phyloP scores from a whole-genome alignment of 2,888 invertebrate species.

The Gasteruption jaculator region DNA sequence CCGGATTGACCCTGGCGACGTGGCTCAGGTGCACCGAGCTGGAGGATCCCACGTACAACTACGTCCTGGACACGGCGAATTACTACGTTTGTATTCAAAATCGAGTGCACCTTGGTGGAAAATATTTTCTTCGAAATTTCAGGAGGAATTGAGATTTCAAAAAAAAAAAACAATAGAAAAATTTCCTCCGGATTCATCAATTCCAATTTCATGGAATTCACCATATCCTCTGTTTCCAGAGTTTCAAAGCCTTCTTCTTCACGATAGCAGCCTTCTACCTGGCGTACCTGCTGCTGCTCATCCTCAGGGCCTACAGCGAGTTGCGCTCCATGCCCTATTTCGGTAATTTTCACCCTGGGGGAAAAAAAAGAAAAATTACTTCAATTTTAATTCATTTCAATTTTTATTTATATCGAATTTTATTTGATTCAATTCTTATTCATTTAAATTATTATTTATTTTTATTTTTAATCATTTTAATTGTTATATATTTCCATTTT shows the following conservation, averaged over 20 bases:
- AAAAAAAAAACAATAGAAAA: background rate
- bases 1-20: conserved; percentile 78
- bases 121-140: background rate
- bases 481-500: background rate
- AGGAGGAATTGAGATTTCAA: background rate
- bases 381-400: background rate
- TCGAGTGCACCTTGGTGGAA: background rate
- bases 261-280: conserved; percentile 79
- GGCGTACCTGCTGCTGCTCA: conserved; percentile 76
- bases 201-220: background rate
- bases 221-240: conserved; percentile 56
- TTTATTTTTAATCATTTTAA: background rate
- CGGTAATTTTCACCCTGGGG: conserved; percentile 60
- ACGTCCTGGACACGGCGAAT: conserved; percentile 76
- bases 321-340: conserved; percentile 96
- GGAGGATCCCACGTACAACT: conserved; percentile 89
- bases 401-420: background rate
- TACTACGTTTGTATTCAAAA: conserved; percentile 65
- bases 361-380: background rate
- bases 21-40: conserved; percentile 89
- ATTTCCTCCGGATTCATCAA: background rate
- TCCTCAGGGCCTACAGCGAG: conserved; percentile 89
- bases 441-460: background rate
- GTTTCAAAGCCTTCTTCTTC: conserved; percentile 88
- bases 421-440: background rate